A percentile compares a stretch with the other conserved stretches of the same genome.
Evolutionary conservation across 2,113 vertebrate genomes (phyloP).

Genomic region (Nannobrachium achirus): DNA sequence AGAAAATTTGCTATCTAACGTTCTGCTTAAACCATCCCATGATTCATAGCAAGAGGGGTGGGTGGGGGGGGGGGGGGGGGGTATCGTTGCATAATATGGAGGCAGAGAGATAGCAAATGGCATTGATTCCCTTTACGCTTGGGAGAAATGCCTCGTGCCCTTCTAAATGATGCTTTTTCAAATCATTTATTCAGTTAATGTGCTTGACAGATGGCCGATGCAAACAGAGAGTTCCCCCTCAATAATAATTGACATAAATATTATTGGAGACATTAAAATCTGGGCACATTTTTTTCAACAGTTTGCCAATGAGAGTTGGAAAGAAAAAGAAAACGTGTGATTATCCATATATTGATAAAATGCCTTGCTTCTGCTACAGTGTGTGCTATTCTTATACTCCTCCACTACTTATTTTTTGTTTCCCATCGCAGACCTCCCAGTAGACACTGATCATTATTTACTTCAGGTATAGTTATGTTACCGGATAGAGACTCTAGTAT

Average conservation of each 20-base stretch:
- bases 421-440: too few relatives aligned
- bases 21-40: constrained; percentile 7
- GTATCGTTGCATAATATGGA: not conserved
- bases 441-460: too few relatives aligned
- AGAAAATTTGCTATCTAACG: constrained; percentile 34
- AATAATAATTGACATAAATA: constrained; percentile 26
- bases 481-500: too few relatives aligned
- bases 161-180: constrained; percentile 17
- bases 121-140: constrained; percentile 38
- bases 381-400: too few relatives aligned
- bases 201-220: constrained; percentile 13
- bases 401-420: too few relatives aligned
- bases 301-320: constrained; percentile 1
- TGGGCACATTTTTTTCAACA: not conserved
- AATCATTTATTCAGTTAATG: constrained; percentile 51
- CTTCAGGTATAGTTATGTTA: too few relatives aligned
- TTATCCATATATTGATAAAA: constrained; percentile 13
- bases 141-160: constrained; percentile 11
- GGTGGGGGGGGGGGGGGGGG: constrained; percentile 14
- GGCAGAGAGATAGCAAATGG: constrained; percentile 28
- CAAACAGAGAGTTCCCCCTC: constrained; percentile 3
- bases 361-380: not conserved
- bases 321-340: constrained; percentile 15
- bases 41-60: constrained; percentile 20
- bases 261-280: not conserved